These are phyloP conservation scores for Steinernema hermaphroditum DNA, from an alignment of 2,888 invertebrate genomes.

Conservation along the genomic window DNA sequence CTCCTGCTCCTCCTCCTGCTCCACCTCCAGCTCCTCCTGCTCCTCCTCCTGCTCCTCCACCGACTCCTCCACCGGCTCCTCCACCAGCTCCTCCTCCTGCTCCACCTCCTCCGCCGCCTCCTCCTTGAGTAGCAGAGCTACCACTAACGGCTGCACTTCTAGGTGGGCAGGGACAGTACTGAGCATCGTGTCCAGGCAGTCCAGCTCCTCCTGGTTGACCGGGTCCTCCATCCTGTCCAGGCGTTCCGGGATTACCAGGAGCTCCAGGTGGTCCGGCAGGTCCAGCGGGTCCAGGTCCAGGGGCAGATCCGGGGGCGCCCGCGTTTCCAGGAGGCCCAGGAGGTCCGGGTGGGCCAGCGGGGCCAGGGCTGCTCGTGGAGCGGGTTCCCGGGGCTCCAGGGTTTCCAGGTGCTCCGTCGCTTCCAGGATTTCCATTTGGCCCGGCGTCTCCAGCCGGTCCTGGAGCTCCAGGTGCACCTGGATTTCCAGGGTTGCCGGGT, in stretches of 20 bases:
- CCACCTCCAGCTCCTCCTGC: background rate
- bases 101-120: slow-evolving; percentile 8
- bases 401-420: background rate
- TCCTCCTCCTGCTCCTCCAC: slow-evolving; percentile 29
- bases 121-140: too few relatives aligned
- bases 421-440: background rate
- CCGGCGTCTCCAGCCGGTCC: background rate
- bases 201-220: slow-evolving; percentile 12
- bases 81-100: slow-evolving; percentile 3
- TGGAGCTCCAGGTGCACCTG: slow-evolving; percentile 10
- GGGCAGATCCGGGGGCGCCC: background rate
- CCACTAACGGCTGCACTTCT: background rate
- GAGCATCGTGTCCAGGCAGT: background rate
- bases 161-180: slow-evolving; percentile 17
- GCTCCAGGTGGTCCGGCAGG: slow-evolving; percentile 39
- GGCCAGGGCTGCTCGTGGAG: background rate
- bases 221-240: slow-evolving; percentile 27
- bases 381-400: background rate
- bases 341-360: background rate
- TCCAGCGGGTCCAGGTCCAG: slow-evolving; percentile 19
- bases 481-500: background rate
- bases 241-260: slow-evolving; percentile 31
- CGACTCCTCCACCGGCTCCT: background rate
- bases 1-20: slow-evolving; percentile 15
- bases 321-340: background rate